Evolutionary conservation across 2,113 vertebrate genomes (phyloP), one percentile per base, ranked within the genome.

Genomic region (Delphinapterus leucas): DNA sequence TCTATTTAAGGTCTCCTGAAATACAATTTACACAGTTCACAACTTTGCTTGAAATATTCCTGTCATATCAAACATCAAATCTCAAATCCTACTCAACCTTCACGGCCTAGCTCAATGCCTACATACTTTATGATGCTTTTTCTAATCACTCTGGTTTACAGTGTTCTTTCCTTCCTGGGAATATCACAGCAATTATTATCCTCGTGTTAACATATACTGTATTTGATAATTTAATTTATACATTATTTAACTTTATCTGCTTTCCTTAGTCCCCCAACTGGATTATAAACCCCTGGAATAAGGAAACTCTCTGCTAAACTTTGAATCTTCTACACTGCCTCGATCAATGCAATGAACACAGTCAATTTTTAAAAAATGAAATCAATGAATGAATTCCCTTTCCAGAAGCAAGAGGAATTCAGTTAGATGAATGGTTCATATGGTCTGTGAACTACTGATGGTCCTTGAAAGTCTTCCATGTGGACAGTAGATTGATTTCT

Each of bases 361-460:
- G 61, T 73, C 65, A 85, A 36, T 90, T 90, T 77, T 82, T 76
- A 20, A 28, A 61, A 96, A 94, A 79, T 73, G 31, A 88, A 94
- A 94, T 90, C 74, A 94, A 60, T 63, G 33, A 67, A 93, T 76
- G 36, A 94, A 96, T 90, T 95, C 31, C 47, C n/a, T 91, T 91
- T 63, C 65, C 41, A 90, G 95, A 94, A 33, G 18, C n/a, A 90
- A 90, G 71, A 95, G 71, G 18, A 97, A 87, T 80, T 93, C 21
- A 5, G 67, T 95, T 49, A 96, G 4, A 33, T 80, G 63, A 96
- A 63, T 79, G 23, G 23, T 49, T 87, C 60, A 97, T 36, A 74
- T 18, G 63, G 49, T 67, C 68, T 87, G 26, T 26, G 28, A 96
- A 96, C 33, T 92, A 93, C 38, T 90, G 38, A 82, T 65, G 38